Evolutionary conservation across 1,140 invertebrate species (phyloP).

Genomic region (Delia radicum): DNA sequence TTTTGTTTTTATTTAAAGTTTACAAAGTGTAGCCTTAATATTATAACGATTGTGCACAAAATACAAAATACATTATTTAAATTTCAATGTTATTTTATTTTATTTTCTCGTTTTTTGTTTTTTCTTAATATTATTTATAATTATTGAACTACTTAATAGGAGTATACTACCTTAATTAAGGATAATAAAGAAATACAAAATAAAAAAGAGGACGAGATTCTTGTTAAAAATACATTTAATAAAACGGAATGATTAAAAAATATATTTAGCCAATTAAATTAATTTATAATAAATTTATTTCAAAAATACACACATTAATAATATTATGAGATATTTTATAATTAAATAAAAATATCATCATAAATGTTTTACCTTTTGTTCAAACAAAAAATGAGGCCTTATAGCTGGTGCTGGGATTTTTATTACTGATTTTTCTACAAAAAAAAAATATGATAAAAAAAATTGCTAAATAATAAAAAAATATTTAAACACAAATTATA

Average conservation of each 20-base stretch:
- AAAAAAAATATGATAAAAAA: neutral
- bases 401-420: neutral
- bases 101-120: neutral
- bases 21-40: neutral
- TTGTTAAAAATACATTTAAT: neutral
- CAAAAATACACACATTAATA: too few relatives aligned
- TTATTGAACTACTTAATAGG: neutral
- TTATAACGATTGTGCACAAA: neutral
- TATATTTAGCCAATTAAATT: too few relatives aligned
- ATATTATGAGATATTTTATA: too few relatives aligned
- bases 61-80: neutral
- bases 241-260: neutral
- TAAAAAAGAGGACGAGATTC: neutral
- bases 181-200: neutral
- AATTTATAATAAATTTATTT: too few relatives aligned
- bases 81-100: neutral
- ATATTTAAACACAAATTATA: neutral
- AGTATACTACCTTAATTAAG: neutral
- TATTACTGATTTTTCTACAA: constrained; percentile 1
- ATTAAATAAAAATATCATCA: neutral
- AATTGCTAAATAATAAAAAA: neutral
- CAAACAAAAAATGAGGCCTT: neutral
- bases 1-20: neutral
- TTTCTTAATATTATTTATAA: neutral
- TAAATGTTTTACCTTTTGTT: neutral